These are phyloP conservation scores for Amiota communis DNA, from an alignment of 2,888 invertebrate genomes.

Conservation along the genomic window DNA sequence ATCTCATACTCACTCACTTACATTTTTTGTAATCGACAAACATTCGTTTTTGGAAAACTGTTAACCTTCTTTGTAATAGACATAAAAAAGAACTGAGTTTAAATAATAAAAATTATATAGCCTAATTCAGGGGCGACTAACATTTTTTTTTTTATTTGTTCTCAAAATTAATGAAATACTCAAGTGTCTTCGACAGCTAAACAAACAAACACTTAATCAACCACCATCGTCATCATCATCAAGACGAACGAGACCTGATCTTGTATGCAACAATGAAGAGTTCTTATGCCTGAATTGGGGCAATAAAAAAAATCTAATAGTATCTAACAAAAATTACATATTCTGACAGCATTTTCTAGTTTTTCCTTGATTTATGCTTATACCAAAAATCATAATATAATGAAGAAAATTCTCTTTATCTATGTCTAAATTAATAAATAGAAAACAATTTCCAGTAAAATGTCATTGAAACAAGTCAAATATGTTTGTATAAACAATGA, in stretches of 20 bases:
- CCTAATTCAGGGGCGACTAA: too few species aligned
- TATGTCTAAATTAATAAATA: slow-evolving; percentile 27
- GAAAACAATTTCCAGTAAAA: background rate
- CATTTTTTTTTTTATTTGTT: too few species aligned
- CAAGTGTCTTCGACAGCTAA: too few species aligned
- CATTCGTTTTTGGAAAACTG: background rate
- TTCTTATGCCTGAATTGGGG: background rate
- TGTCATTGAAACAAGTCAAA: too few species aligned
- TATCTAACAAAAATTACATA: slow-evolving; percentile 38
- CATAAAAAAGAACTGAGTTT: background rate
- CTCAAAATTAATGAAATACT: background rate
- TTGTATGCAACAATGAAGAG: background rate
- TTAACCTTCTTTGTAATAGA: slow-evolving; percentile 47
- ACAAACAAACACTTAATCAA: background rate
- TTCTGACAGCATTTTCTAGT: slow-evolving; percentile 42
- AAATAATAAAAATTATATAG: too few species aligned
- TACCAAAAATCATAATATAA: background rate
- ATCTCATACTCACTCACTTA: too few species aligned
- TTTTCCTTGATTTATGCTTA: slow-evolving; percentile 39
- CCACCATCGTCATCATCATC: too few species aligned
- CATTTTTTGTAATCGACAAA: background rate
- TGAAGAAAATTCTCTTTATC: too few species aligned
- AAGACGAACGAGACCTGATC: background rate
- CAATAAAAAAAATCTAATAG: background rate
- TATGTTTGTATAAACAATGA: too few species aligned